Conservation (phyloP, 2,888 invertebrate genomes). For the Drosophila trichaetosa region DNA sequence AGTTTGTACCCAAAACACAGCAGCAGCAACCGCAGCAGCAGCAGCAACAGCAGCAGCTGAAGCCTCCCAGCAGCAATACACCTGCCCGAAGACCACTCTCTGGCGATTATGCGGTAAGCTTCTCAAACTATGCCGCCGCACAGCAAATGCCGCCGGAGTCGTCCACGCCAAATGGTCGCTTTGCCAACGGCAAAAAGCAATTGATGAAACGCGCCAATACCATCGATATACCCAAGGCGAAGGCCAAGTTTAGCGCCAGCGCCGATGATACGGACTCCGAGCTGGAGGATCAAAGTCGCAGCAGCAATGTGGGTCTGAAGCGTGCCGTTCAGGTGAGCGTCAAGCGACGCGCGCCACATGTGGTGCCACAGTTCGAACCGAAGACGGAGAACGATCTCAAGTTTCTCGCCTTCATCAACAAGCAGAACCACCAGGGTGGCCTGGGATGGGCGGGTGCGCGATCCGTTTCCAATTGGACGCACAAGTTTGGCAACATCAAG, state of each 20-base stretch:
- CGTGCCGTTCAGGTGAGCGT: slow-evolving; percentile 87
- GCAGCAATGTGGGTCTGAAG: slow-evolving; percentile 85
- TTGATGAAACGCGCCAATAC: slow-evolving; percentile 95
- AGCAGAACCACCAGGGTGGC: slow-evolving; percentile 87
- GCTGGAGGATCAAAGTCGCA: slow-evolving; percentile 62
- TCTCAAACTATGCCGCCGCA: slow-evolving; percentile 59
- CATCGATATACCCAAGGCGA: slow-evolving; percentile 92
- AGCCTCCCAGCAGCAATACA: slow-evolving; percentile 17
- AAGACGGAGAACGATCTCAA: slow-evolving; percentile 94
- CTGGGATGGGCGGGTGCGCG: slow-evolving; percentile 83
- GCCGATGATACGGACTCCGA: slow-evolving; percentile 86
- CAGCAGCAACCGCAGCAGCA: slow-evolving; percentile 8
- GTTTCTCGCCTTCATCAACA: slow-evolving; percentile 92
- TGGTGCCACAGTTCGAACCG: slow-evolving; percentile 90
- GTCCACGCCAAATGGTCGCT: slow-evolving; percentile 71
- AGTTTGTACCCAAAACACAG: slow-evolving; percentile 75
- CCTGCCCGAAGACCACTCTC: slow-evolving; percentile 72
- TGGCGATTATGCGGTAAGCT: slow-evolving; percentile 80
- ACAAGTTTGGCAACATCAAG: slow-evolving; percentile 93
- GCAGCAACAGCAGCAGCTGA: slow-evolving; percentile 9
- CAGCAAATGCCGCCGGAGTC: slow-evolving; percentile 73
- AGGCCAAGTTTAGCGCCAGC: slow-evolving; percentile 77
- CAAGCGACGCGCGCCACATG: slow-evolving; percentile 84
- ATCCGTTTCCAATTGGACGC: slow-evolving; percentile 90
- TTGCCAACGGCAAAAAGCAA: slow-evolving; percentile 87